Evolutionary conservation across 2,888 invertebrate species (phyloP).

Genomic region (Parnassius mnemosyne): DNA sequence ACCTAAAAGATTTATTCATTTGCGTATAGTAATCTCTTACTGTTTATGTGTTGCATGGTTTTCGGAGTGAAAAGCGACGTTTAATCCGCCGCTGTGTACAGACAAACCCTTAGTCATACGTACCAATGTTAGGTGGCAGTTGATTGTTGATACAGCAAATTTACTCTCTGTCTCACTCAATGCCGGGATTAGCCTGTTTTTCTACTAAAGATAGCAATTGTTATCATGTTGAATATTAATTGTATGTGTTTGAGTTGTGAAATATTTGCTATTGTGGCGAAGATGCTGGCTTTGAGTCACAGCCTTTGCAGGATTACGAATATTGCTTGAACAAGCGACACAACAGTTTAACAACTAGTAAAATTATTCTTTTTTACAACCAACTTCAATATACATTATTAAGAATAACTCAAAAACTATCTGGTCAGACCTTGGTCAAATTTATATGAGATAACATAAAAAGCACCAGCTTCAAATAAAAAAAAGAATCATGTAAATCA

Average conservation of each 20-base stretch:
- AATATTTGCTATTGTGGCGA: constrained; percentile 39
- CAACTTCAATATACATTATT: too few relatives aligned
- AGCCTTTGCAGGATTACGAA: background rate
- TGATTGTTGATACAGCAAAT: constrained; percentile 76
- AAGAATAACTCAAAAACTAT: too few relatives aligned
- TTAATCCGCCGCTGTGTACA: constrained; percentile 32
- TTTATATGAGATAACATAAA: too few relatives aligned
- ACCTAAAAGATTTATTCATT: too few relatives aligned
- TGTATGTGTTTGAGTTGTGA: constrained; percentile 54
- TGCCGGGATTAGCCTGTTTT: constrained; percentile 73
- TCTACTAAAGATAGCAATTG: constrained; percentile 67
- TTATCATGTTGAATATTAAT: constrained; percentile 64
- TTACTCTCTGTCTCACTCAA: constrained; percentile 69
- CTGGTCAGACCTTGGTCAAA: too few relatives aligned
- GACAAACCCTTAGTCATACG: constrained; percentile 50
- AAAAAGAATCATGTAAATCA: too few relatives aligned
- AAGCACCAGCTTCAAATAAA: too few relatives aligned
- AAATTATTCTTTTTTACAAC: too few relatives aligned
- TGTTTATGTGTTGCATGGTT: too few relatives aligned
- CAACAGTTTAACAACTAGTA: too few relatives aligned
- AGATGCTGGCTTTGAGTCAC: constrained; percentile 27
- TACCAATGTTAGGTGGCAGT: constrained; percentile 63
- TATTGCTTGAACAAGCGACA: background rate
- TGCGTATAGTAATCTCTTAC: too few relatives aligned
- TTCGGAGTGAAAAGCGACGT: background rate